These are phyloP conservation scores for Squalus acanthias DNA, from an alignment of 2,797 vertebrate species.

Conservation along the genomic window DNA sequence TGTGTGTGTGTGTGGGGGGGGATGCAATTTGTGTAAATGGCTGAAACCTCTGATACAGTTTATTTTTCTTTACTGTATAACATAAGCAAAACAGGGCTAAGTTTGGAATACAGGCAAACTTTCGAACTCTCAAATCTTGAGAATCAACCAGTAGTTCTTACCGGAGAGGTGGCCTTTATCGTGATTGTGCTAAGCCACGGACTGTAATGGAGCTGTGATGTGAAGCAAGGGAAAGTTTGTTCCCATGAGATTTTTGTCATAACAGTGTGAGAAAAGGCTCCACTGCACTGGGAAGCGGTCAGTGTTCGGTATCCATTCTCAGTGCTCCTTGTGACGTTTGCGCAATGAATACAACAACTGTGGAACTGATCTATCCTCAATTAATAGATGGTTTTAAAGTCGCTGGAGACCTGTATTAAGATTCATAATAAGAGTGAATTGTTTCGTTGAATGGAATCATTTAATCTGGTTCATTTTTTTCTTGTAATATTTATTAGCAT, in stretches of 20 bases:
- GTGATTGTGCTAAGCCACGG: no score
- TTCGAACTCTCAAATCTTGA: neutral
- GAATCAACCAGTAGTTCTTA: neutral
- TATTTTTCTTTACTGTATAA: neutral
- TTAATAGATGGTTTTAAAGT: neutral
- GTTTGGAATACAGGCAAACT: neutral
- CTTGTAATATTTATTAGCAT: neutral
- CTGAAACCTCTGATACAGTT: neutral
- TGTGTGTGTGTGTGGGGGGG: neutral
- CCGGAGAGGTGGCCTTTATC: no score
- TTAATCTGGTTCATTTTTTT: neutral
- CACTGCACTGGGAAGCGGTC: neutral
- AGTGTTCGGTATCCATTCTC: neutral
- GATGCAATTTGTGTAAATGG: neutral
- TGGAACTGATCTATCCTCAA: neutral
- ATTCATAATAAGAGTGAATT: neutral
- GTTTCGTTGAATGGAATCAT: neutral
- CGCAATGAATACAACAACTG: neutral
- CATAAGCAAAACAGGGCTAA: neutral
- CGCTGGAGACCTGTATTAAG: neutral
- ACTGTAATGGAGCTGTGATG: neutral
- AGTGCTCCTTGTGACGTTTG: neutral
- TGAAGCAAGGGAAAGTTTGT: neutral
- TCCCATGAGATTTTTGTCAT: neutral
- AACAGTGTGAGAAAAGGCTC: neutral